These are phyloP conservation scores for Amphiura filiformis DNA, from an alignment of 35 echinoderm and acorn worm genomes.

Conservation along the genomic window DNA sequence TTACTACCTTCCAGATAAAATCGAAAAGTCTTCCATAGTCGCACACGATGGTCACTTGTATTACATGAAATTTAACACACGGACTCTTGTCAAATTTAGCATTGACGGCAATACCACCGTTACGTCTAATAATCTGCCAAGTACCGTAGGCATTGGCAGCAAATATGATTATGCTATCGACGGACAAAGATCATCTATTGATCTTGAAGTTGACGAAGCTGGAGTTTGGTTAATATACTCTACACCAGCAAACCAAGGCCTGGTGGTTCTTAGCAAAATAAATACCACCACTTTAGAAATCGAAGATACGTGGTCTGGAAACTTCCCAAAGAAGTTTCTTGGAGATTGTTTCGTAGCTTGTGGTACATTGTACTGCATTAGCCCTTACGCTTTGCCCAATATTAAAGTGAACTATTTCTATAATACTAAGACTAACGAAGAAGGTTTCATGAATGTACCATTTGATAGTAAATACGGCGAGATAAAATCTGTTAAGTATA, in stretches of 20 bases:
- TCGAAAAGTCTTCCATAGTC: not conserved
- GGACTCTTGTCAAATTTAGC: not conserved
- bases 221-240: conserved; percentile 70
- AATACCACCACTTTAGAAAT: conserved; percentile 33
- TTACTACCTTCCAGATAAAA: not conserved
- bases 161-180: not conserved
- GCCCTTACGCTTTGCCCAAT: not conserved
- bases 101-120: not conserved
- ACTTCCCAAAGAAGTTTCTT: conserved; percentile 25
- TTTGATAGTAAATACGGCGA: conserved; percentile 58
- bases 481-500: conserved; percentile 64
- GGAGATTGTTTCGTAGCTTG: conserved; percentile 61
- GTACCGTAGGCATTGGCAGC: not conserved
- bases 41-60: not conserved
- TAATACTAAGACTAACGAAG: conserved; percentile 40
- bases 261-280: conserved; percentile 45
- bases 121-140: not conserved
- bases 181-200: not conserved
- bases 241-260: not conserved
- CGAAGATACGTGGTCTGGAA: conserved; percentile 16
- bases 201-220: conserved; percentile 40
- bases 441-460: conserved; percentile 27
- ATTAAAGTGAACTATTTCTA: conserved; percentile 47
- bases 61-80: not conserved
- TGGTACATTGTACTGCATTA: conserved; percentile 58